Base-by-base conservation (phyloP, 1,140 invertebrate species). In the Heliconius hermathena region DNA sequence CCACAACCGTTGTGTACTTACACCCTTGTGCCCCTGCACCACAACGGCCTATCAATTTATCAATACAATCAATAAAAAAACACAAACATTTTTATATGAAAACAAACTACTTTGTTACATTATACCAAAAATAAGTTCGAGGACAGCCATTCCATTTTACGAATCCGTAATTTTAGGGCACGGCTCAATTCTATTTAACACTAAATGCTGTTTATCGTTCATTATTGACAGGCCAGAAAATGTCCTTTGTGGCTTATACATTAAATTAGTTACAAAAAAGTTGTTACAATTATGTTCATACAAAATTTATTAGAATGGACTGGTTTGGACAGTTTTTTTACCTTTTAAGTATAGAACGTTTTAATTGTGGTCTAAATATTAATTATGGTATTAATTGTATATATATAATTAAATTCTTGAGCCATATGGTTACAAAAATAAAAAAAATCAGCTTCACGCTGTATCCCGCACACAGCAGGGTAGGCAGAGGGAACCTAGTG, bases 141-240 rank as follows among this genome's bases (percentile, higher is more conserved):
- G 76, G 76, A 77, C 76, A 77, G 70, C 54, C 76, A 77, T 71
- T 77, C 76, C 76, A 77, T 46, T 77, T 71, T 71, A 77, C 70
- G 76, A 77, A 77, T 77, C 70, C 5, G 46, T 77, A 77, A 77
- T 77, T 72, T 77, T 77, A 77, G 76, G 76, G 76, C 76, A 77
- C 76, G 76, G 76, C 76, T 72, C 22, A 77, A 22, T 36, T 77
- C 41, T 77, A 77, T 77, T 72, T 77, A 9, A 54, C 70, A 77
- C 76, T 52, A 71, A 76, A 72, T 54, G 29, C 29, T 76, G 70
- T 41, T 71, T 77, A 71, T 38, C 71, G n/a, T 72, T 49, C n/a
- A 49, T 71, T 77, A 77, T 77, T 54, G 66, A 77, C 76, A 77
- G 8, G 8, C 22, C 29, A 52, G 41, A 71, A 49, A 71, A 77